These are phyloP conservation scores for cat (Felis catus) DNA, from an alignment of 2,113 vertebrate genomes.

Conservation along the genomic window DNA sequence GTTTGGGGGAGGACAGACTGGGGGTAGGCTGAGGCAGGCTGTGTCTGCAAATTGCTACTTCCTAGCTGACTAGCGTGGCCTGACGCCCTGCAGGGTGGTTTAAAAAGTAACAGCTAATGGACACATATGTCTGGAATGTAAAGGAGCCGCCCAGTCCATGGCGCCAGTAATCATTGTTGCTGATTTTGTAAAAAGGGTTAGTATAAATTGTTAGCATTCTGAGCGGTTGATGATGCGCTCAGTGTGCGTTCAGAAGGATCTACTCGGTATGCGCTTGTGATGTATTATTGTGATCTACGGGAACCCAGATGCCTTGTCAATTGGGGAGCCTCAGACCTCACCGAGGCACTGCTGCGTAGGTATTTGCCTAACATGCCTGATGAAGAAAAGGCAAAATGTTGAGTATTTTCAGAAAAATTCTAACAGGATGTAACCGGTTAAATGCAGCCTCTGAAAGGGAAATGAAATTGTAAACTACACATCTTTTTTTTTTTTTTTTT, in stretches of 20 bases:
- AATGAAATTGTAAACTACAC: neutral
- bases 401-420: neutral
- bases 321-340: neutral
- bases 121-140: neutral
- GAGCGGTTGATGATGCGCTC: neutral
- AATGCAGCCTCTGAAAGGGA: neutral
- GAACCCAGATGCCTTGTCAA: neutral
- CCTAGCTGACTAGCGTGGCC: neutral
- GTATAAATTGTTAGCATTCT: neutral
- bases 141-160: neutral
- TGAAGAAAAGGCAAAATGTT: neutral
- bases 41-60: neutral
- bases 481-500: neutral
- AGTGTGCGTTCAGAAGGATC: neutral
- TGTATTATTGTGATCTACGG: neutral
- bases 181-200: neutral
- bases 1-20: neutral
- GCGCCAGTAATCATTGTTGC: neutral
- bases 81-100: neutral
- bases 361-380: neutral
- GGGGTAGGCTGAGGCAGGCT: neutral
- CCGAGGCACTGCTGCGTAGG: too few species aligned
- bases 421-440: neutral
- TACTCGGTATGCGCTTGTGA: rapidly evolving
- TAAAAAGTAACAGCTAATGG: neutral